These are phyloP conservation scores for Ceratina japonica DNA, from an alignment of 1,140 invertebrate species.

Conservation along the genomic window DNA sequence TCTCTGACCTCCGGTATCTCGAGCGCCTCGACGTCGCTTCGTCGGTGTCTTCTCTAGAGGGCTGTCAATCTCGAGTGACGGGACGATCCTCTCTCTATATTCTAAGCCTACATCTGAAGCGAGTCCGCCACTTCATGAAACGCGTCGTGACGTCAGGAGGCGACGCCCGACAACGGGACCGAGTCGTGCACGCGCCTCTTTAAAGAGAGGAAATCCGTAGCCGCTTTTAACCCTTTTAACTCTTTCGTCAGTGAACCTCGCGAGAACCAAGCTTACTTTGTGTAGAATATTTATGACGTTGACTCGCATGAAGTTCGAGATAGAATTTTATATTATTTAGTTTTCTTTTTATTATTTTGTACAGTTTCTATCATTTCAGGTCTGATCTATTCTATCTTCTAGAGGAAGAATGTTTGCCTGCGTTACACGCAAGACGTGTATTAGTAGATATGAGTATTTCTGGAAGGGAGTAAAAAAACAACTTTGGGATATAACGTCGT, in stretches of 20 bases:
- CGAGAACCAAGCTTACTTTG: background rate
- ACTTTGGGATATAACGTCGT: too few species aligned
- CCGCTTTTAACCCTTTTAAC: too few species aligned
- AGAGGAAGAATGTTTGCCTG: background rate
- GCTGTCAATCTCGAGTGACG: constrained; percentile 72
- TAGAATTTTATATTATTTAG: too few species aligned
- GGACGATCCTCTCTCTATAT: constrained; percentile 31
- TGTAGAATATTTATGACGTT: background rate
- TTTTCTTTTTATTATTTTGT: too few species aligned
- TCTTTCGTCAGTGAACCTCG: background rate
- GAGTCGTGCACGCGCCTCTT: constrained; percentile 52
- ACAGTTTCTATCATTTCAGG: too few species aligned
- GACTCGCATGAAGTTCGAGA: background rate
- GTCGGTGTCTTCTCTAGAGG: constrained; percentile 66
- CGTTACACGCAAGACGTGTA: background rate
- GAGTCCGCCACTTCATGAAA: constrained; percentile 60
- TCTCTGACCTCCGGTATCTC: constrained; percentile 7
- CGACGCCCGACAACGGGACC: constrained; percentile 66
- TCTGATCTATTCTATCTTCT: background rate
- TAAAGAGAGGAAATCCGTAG: too few species aligned
- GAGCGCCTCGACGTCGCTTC: constrained; percentile 19
- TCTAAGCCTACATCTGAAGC: constrained; percentile 55
- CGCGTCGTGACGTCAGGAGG: constrained; percentile 66
- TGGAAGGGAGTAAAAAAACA: background rate
- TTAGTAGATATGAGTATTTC: background rate